Evolutionary conservation across 2,888 invertebrate species (phyloP).

Genomic region (Drosophila rellima): DNA sequence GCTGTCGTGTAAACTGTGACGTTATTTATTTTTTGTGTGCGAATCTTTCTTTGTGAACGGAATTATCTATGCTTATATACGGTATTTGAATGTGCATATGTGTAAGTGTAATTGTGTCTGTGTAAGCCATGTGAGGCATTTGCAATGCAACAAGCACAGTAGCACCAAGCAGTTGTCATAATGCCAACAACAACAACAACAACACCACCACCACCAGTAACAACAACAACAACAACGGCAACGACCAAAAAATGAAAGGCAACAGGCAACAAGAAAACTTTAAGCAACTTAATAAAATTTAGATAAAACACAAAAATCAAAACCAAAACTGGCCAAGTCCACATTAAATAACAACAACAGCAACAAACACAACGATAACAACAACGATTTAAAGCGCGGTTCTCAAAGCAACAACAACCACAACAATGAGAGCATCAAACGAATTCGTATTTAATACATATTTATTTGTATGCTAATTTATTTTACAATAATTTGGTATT

Average conservation of each 20-base stretch:
- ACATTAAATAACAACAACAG: conserved; percentile 18
- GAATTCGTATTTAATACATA: conserved; percentile 61
- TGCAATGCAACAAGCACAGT: conserved; percentile 44
- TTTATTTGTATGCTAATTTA: conserved; percentile 78
- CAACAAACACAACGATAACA: conserved; percentile 23
- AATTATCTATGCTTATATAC: conserved; percentile 46
- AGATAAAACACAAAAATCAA: conserved; percentile 50
- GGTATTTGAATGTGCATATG: background rate
- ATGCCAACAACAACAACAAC: conserved; percentile 49
- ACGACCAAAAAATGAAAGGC: conserved; percentile 68
- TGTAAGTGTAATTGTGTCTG: conserved; percentile 15
- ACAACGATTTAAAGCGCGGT: conserved; percentile 42
- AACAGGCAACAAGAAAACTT: conserved; percentile 60
- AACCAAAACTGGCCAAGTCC: conserved; percentile 37
- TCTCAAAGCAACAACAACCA: conserved; percentile 36
- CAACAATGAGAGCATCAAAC: conserved; percentile 33
- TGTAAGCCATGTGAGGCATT: conserved; percentile 55
- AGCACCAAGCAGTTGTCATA: conserved; percentile 53
- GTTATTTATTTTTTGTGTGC: conserved; percentile 50
- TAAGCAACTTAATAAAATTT: conserved; percentile 72
- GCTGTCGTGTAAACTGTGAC: conserved; percentile 59
- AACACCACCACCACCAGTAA: no score
- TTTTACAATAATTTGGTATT: conserved; percentile 78
- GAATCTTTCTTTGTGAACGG: conserved; percentile 63
- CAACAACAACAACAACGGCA: conserved; percentile 31